These are phyloP conservation scores for Chironomus tepperi DNA, from an alignment of 1,140 invertebrate genomes.

Conservation along the genomic window DNA sequence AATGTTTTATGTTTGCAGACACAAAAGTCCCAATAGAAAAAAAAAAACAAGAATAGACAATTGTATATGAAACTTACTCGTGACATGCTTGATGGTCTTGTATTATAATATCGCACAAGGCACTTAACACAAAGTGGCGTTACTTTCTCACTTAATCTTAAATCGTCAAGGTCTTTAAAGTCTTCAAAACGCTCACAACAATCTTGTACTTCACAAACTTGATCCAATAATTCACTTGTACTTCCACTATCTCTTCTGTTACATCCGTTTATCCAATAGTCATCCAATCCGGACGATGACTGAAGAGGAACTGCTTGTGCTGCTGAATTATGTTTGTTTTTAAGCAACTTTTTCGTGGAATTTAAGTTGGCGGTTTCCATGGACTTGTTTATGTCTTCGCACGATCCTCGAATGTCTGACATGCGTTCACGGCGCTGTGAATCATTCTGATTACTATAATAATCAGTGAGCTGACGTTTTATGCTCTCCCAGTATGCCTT, in stretches of 20 bases:
- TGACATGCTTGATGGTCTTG: neutral
- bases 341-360: neutral
- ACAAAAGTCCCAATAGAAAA: too few relatives aligned
- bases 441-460: neutral
- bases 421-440: neutral
- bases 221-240: conserved; percentile 22
- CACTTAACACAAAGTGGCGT: conserved; percentile 17
- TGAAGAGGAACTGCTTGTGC: conserved; percentile 14
- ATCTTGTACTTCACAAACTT: conserved; percentile 21
- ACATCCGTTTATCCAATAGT: neutral
- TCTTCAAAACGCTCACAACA: conserved; percentile 19
- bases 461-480: conserved; percentile 8
- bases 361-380: conserved; percentile 6
- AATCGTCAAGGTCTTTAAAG: neutral
- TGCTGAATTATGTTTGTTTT: conserved; percentile 7
- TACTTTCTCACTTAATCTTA: conserved; percentile 8
- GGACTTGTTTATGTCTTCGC: neutral
- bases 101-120: conserved; percentile 18
- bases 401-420: neutral
- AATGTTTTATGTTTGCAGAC: too few relatives aligned
- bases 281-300: conserved; percentile 19
- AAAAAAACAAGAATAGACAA: too few relatives aligned
- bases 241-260: neutral
- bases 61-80: neutral
- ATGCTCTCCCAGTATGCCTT: neutral